These are phyloP conservation scores for Stenolophus ochropezus DNA, from an alignment of 2,888 invertebrate species.

Conservation along the genomic window DNA sequence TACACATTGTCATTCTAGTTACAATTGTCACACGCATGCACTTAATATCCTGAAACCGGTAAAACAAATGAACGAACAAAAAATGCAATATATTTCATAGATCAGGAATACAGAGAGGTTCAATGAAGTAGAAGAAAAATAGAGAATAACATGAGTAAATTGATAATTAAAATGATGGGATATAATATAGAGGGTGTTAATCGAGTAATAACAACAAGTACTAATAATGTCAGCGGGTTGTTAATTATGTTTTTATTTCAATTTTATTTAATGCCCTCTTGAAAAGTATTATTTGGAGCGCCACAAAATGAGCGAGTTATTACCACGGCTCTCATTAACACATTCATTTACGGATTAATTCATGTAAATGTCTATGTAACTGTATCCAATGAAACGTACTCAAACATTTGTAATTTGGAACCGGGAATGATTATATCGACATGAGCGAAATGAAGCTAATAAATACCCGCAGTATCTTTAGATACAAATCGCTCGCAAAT, in stretches of 20 bases:
- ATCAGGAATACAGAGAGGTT: too few species aligned
- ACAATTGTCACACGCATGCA: too few species aligned
- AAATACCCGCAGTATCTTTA: constrained; percentile 16
- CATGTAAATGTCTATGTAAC: constrained; percentile 2
- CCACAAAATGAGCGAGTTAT: background rate
- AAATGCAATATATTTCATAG: too few species aligned
- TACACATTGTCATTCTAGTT: too few species aligned
- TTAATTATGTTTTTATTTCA: background rate
- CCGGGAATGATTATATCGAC: background rate
- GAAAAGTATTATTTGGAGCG: background rate
- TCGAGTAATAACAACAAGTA: background rate
- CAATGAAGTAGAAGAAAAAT: too few species aligned
- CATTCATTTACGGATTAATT: background rate
- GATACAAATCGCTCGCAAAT: constrained; percentile 30
- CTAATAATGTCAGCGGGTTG: background rate
- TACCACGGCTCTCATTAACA: background rate
- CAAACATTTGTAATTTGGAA: background rate
- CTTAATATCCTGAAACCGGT: too few species aligned
- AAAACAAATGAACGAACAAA: too few species aligned
- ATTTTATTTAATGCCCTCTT: background rate
- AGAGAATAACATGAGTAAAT: too few species aligned
- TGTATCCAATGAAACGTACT: constrained; percentile 3
- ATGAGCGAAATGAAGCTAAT: constrained; percentile 3
- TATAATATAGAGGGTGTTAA: background rate
- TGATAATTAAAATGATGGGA: too few species aligned